Evolutionary conservation across 2,113 vertebrate genomes (phyloP).

Genomic region (Phoenicopterus ruber): DNA sequence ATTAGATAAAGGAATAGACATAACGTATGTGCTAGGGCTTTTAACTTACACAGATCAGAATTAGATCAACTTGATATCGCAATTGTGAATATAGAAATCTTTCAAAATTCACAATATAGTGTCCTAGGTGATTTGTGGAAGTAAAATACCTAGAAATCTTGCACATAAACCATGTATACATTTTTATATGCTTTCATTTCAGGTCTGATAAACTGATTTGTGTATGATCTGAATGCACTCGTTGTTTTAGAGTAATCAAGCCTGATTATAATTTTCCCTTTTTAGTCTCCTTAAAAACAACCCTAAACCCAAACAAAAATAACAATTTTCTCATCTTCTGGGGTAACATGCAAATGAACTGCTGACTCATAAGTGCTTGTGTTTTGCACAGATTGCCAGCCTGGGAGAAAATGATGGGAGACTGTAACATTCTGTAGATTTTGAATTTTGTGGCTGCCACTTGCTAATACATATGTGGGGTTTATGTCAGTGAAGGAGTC

Average conservation of each 20-base stretch:
- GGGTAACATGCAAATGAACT: slow-evolving; percentile 4
- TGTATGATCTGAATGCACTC: background rate
- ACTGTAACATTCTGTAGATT: background rate
- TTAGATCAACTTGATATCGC: background rate
- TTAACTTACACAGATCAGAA: background rate
- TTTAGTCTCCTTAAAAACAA: slow-evolving; percentile 6
- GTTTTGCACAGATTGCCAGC: background rate
- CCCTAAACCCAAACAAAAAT: slow-evolving; percentile 9
- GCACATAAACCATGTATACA: background rate
- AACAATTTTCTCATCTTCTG: background rate
- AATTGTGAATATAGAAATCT: background rate
- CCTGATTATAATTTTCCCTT: background rate
- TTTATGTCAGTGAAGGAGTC: background rate
- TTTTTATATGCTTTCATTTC: background rate
- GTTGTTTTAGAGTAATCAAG: background rate
- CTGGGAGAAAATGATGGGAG: background rate
- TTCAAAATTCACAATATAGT: background rate
- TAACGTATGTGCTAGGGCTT: background rate
- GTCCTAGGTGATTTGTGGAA: background rate
- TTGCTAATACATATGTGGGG: background rate
- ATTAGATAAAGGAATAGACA: background rate
- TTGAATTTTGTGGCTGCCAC: background rate
- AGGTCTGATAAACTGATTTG: background rate
- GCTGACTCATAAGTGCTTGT: background rate
- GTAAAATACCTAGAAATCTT: background rate